Evolutionary conservation across 2,888 invertebrate species (phyloP).

Genomic region (Fragum sueziense): DNA sequence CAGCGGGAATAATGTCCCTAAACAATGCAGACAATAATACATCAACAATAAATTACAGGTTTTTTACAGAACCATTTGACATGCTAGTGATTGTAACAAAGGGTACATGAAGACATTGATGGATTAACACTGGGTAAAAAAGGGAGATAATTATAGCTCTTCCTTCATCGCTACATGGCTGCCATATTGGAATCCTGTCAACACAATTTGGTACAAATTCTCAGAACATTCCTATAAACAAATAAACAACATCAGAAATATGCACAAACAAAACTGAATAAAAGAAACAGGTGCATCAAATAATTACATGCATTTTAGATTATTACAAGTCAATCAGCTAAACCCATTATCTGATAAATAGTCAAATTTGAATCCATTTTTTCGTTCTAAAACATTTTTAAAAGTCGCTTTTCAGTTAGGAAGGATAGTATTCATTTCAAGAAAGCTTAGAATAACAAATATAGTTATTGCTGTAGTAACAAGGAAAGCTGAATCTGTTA

Average conservation of each 20-base stretch:
- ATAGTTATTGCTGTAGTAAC: no score
- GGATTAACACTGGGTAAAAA: slow-evolving; percentile 21
- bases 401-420: no score
- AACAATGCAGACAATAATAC: not conserved
- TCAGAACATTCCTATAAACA: not conserved
- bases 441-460: no score
- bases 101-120: slow-evolving; percentile 15
- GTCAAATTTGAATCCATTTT: no score
- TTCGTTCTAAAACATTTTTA: no score
- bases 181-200: slow-evolving; percentile 12
- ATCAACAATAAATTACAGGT: slow-evolving; percentile 15
- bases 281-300: not conserved
- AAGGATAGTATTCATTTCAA: no score
- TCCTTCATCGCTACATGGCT: slow-evolving; percentile 10
- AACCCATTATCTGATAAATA: no score
- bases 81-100: slow-evolving; percentile 17
- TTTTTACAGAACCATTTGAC: slow-evolving; percentile 6
- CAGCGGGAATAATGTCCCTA: not conserved
- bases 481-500: no score
- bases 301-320: no score
- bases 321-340: no score
- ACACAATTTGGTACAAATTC: not conserved
- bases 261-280: no score
- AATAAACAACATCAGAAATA: not conserved
- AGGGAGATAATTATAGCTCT: slow-evolving; percentile 11